Evolutionary conservation across 2,113 vertebrate species (phyloP), one percentile per base, ranked within the genome.

Genomic region (Furnarius figulus): DNA sequence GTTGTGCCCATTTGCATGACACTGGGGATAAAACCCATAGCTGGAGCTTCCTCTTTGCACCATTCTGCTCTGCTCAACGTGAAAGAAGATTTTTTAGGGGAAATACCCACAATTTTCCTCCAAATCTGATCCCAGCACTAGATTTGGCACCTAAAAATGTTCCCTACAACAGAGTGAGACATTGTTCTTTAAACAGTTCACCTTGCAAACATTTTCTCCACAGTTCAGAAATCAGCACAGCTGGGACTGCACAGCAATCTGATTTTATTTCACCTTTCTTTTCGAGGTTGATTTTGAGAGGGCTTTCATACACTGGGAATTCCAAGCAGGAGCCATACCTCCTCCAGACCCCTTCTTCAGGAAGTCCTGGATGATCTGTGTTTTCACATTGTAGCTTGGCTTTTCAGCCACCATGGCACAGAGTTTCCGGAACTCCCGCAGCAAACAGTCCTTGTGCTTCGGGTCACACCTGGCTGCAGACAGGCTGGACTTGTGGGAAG

Each of bases 341-440:
- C 99, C 99, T 18, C 95, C 96, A 19, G 98, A 98, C 53, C 99
- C 99, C 88, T 99, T 99, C 95, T 70, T 98, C 46, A 99, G 97
- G 82, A 99, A 99, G 94, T 99, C 98, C 82, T 99, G 99, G 85
- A 99, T 99, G 85, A 99, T 99, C 98, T 99, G 99, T 0, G 99
- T 99, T 97, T 99, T 99, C 13, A 96, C 94, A 2, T 99, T 99
- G 97, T 99, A 99, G 97, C 99, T 99, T 15, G 98, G 98, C 89
- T 99, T 98, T 12, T 99, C 99, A 0, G 99, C 98, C 74, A 99
- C 99, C 96, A 95, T 98, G 63, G 98, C 99, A 2, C 99, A 99
- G 21, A 99, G 97, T 95, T 99, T 99, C 40, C 99, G 98, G 89
- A 99, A 99, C 89, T 99, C 99, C 3, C 99, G 97, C 55, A 99